phyloP scores from a whole-genome alignment of 2,797 vertebrate species.

The Aulostomus chinensis region DNA sequence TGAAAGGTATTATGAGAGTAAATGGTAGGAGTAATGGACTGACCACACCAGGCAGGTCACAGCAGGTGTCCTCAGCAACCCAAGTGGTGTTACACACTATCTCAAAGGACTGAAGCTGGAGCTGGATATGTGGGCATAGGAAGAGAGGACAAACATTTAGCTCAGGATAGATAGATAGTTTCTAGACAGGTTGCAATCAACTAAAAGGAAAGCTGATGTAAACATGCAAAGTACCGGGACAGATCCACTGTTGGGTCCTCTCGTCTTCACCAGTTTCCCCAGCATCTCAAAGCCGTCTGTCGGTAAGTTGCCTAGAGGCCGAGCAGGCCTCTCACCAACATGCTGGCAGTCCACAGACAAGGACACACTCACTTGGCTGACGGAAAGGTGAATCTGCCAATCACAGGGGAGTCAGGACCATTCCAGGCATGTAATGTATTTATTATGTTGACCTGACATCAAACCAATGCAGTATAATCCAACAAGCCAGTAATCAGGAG shows the following conservation, averaged over 20 bases:
- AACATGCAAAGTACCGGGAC: slow-evolving; percentile 70
- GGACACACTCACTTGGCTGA: slow-evolving; percentile 85
- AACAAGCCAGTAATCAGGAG: neutral
- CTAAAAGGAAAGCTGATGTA: neutral
- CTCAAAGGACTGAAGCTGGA: slow-evolving; percentile 90
- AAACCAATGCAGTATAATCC: too few relatives aligned
- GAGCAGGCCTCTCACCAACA: slow-evolving; percentile 83
- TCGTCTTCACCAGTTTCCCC: slow-evolving; percentile 87
- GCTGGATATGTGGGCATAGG: slow-evolving; percentile 62
- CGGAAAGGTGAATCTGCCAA: slow-evolving; percentile 87
- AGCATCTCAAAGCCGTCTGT: slow-evolving; percentile 88
- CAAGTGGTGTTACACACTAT: slow-evolving; percentile 86
- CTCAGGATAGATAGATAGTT: neutral
- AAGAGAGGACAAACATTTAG: neutral
- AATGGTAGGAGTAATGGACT: slow-evolving; percentile 34
- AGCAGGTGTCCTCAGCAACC: slow-evolving; percentile 87
- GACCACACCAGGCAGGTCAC: slow-evolving; percentile 89
- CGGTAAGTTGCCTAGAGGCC: slow-evolving; percentile 80
- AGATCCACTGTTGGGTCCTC: slow-evolving; percentile 88
- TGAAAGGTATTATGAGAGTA: too few relatives aligned
- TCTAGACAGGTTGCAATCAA: neutral
- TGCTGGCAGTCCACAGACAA: slow-evolving; percentile 91
- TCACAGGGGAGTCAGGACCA: slow-evolving; percentile 6
- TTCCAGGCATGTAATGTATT: too few relatives aligned
- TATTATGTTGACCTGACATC: too few relatives aligned